Evolutionary conservation across 2,113 vertebrate genomes (phyloP).

Genomic region (Microcebus jonahi): DNA sequence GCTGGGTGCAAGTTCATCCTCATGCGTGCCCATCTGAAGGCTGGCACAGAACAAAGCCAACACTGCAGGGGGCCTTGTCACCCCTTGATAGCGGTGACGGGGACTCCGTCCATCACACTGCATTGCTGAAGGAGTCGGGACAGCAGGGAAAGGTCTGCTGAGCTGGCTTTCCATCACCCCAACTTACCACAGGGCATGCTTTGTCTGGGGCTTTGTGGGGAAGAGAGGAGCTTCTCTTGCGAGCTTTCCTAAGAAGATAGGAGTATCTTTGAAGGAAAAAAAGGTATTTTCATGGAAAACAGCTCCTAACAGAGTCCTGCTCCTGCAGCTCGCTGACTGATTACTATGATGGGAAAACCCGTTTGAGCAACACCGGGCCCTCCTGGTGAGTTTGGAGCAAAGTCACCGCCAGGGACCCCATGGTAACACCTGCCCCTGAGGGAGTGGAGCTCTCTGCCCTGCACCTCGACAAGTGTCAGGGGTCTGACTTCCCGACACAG

Average conservation of each 20-base stretch:
- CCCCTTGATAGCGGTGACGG: background rate
- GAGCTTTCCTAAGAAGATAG: background rate
- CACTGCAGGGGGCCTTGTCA: background rate
- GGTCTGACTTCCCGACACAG: fast-evolving
- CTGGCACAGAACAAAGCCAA: background rate
- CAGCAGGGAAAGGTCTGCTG: fast-evolving
- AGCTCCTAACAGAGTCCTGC: background rate
- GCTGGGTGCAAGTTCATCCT: background rate
- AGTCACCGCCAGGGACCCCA: background rate
- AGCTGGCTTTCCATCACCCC: background rate
- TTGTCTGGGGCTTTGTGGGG: background rate
- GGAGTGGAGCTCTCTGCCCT: background rate
- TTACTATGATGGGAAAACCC: background rate
- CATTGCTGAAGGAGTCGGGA: background rate
- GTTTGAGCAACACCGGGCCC: background rate
- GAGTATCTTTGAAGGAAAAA: background rate
- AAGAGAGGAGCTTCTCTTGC: background rate
- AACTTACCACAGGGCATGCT: background rate
- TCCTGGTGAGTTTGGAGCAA: background rate
- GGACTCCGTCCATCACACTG: too few relatives aligned
- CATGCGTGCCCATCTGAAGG: background rate
- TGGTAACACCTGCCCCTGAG: too few relatives aligned
- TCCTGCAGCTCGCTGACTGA: background rate
- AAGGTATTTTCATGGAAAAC: background rate
- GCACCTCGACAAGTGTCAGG: background rate